Conservation (phyloP, 2,113 vertebrate genomes). For the Hydropotes inermis region DNA sequence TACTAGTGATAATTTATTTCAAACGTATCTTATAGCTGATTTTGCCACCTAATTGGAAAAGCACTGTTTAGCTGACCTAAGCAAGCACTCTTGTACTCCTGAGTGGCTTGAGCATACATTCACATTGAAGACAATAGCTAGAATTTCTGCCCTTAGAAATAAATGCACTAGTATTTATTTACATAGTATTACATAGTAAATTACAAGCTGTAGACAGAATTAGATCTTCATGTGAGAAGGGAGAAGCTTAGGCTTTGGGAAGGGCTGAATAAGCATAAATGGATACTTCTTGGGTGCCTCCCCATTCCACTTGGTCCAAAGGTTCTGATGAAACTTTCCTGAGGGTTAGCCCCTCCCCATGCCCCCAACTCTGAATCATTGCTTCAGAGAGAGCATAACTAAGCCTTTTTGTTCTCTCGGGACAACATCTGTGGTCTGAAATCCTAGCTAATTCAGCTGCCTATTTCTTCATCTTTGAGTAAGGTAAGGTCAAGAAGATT, state of each 20-base stretch:
- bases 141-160: neutral
- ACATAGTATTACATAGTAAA: neutral
- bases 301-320: neutral
- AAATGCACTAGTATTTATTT: neutral
- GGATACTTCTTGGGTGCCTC: neutral
- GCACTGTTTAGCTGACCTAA: neutral
- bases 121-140: neutral
- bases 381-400: neutral
- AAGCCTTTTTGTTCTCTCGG: neutral
- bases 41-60: neutral
- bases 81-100: neutral
- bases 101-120: neutral
- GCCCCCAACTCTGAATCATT: neutral
- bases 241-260: neutral
- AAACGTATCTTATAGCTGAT: neutral
- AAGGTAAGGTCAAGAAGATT: neutral
- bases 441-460: neutral
- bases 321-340: neutral
- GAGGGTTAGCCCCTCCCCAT: fast-evolving
- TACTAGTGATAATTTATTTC: neutral
- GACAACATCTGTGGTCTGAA: neutral
- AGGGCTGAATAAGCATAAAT: neutral
- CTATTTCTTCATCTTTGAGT: neutral
- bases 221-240: neutral
- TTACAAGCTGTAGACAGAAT: neutral